Conservation (phyloP, 2,888 invertebrate species). For the Campoletis raptor region DNA sequence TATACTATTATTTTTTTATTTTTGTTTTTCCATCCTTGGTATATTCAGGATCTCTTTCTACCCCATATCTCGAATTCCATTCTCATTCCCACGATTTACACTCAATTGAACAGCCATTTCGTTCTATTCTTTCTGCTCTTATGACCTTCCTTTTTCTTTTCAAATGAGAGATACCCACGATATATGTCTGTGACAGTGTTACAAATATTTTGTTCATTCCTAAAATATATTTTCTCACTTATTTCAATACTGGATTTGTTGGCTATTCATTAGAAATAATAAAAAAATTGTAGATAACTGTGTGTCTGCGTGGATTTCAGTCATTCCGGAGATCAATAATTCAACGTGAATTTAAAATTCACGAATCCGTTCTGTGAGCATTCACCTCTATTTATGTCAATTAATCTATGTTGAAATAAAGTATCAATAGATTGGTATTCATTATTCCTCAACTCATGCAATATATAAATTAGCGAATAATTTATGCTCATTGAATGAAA, state of each 20-base stretch:
- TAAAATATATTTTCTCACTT: background rate
- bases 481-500: background rate
- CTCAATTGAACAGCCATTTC: background rate
- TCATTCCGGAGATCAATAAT: slow-evolving; percentile 10
- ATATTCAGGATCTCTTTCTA: slow-evolving; percentile 24
- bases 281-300: background rate
- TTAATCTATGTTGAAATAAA: slow-evolving; percentile 15
- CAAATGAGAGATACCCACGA: background rate
- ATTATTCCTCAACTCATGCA: background rate
- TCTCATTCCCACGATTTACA: slow-evolving; percentile 13
- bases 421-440: background rate
- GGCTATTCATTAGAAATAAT: background rate
- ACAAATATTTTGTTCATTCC: background rate
- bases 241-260: background rate
- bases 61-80: slow-evolving; percentile 46
- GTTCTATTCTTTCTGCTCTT: background rate
- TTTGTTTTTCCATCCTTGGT: background rate
- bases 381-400: slow-evolving; percentile 27
- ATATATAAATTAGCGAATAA: background rate
- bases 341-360: slow-evolving; percentile 7
- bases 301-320: background rate
- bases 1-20: slow-evolving; percentile 25
- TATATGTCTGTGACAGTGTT: background rate
- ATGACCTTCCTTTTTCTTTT: slow-evolving; percentile 32
- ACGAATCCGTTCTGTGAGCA: slow-evolving; percentile 1